These are phyloP conservation scores for Pandemis heparana DNA, from an alignment of 2,888 invertebrate genomes.

Conservation along the genomic window DNA sequence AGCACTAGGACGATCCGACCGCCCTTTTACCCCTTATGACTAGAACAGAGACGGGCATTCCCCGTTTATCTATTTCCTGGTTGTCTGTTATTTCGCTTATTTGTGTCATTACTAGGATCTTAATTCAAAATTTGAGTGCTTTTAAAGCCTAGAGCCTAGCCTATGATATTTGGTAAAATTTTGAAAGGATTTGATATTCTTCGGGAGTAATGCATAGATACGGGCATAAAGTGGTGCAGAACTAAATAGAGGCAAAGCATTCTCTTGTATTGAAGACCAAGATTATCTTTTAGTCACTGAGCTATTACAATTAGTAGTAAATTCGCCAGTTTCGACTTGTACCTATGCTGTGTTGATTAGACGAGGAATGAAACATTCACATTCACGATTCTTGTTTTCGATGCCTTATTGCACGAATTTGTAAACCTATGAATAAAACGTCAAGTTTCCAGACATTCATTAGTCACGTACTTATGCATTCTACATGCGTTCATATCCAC, in stretches of 20 bases:
- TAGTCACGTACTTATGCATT: background rate
- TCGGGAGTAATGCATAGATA: background rate
- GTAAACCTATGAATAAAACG: background rate
- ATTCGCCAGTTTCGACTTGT: too few species aligned
- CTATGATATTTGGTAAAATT: background rate
- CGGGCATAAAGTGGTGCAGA: background rate
- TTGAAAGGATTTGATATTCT: background rate
- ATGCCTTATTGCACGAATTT: background rate
- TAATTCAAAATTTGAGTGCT: background rate
- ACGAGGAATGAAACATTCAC: background rate
- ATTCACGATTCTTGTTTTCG: background rate
- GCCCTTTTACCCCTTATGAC: background rate
- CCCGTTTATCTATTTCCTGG: background rate
- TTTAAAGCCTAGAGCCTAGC: background rate
- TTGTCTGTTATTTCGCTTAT: background rate
- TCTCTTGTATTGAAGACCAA: background rate
- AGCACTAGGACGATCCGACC: background rate
- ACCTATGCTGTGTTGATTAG: too few species aligned
- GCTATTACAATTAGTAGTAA: too few species aligned
- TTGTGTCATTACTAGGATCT: background rate
- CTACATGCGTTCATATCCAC: background rate
- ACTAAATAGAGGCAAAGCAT: background rate
- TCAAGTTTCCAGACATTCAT: background rate
- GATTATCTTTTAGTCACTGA: background rate
- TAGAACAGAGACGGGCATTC: background rate